Evolutionary conservation across 1,140 invertebrate genomes (phyloP).

Genomic region (Heliconius eleuchia): DNA sequence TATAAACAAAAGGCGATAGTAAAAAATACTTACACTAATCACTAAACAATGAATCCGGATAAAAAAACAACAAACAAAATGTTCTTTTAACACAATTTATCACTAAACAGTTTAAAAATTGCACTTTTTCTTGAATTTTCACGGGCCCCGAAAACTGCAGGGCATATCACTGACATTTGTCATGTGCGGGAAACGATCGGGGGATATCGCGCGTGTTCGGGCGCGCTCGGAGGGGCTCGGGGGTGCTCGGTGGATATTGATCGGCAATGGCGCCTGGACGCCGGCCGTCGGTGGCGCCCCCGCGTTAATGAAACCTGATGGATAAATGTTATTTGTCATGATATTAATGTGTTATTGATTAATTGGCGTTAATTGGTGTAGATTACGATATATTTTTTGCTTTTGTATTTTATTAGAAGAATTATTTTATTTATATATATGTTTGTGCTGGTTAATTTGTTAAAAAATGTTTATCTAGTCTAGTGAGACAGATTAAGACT

Average conservation of each 20-base stretch:
- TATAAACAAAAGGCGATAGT: not conserved
- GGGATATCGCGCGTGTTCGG: constrained; percentile 47
- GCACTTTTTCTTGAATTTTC: constrained; percentile 72
- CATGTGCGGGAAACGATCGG: constrained; percentile 65
- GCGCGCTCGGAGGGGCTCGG: constrained; percentile 47
- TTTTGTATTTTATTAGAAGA: not conserved
- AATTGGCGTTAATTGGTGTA: constrained; percentile 8
- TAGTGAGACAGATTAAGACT: too few species aligned
- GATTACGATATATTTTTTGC: not conserved
- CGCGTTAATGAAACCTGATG: constrained; percentile 71
- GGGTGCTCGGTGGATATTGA: constrained; percentile 56
- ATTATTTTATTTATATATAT: too few species aligned
- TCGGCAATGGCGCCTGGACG: constrained; percentile 66
- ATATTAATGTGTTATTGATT: constrained; percentile 13
- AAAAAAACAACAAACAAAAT: constrained; percentile 36
- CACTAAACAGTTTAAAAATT: constrained; percentile 37
- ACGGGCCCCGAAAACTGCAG: constrained; percentile 69
- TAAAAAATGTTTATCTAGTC: too few species aligned
- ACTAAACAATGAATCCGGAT: constrained; percentile 37
- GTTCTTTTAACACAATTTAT: constrained; percentile 50
- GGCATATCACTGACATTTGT: constrained; percentile 72
- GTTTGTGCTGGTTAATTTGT: too few species aligned
- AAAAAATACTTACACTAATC: constrained; percentile 62
- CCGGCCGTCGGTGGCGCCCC: constrained; percentile 72
- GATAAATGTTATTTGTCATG: constrained; percentile 70